Percentiles rank a stretch among this genome's conserved stretches.
phyloP scores from a whole-genome alignment of 2,113 vertebrate species.

The Vombatus ursinus region DNA sequence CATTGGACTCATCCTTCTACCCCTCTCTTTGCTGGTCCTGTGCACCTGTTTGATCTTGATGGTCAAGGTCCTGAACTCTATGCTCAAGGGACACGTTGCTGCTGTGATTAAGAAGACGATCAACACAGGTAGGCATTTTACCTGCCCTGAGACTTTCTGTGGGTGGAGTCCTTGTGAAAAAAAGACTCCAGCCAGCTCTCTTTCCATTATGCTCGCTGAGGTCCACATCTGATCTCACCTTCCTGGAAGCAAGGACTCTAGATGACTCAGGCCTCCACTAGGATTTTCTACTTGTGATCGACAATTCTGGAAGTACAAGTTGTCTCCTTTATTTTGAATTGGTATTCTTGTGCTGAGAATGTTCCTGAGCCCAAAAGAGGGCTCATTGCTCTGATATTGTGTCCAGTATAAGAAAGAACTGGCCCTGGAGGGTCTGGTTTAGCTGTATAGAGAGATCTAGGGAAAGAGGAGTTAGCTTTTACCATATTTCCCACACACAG shows the following conservation, averaged over 20 bases:
- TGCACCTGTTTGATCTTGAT: conserved; percentile 93
- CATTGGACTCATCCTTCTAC: conserved; percentile 93
- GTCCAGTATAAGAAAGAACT: neutral
- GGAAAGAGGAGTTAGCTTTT: neutral
- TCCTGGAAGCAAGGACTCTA: neutral
- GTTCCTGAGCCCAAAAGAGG: neutral
- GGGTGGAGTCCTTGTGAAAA: neutral
- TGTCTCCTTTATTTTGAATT: neutral
- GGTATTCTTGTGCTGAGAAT: neutral
- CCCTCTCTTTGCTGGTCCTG: conserved; percentile 87
- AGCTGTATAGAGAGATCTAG: neutral
- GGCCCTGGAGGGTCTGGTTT: neutral
- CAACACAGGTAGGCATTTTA: conserved; percentile 89
- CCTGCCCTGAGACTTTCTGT: neutral
- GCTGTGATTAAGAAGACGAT: conserved; percentile 93
- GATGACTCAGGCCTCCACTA: neutral
- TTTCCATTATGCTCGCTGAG: neutral
- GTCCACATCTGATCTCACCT: neutral
- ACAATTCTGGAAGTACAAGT: neutral
- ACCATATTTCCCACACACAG: neutral
- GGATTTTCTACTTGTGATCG: neutral
- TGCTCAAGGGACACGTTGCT: conserved; percentile 94
- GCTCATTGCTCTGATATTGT: neutral
- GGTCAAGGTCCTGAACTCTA: conserved; percentile 94
- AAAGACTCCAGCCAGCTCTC: neutral